phyloP scores from a whole-genome alignment of 2,113 vertebrate species.

The Tachycineta bicolor region DNA sequence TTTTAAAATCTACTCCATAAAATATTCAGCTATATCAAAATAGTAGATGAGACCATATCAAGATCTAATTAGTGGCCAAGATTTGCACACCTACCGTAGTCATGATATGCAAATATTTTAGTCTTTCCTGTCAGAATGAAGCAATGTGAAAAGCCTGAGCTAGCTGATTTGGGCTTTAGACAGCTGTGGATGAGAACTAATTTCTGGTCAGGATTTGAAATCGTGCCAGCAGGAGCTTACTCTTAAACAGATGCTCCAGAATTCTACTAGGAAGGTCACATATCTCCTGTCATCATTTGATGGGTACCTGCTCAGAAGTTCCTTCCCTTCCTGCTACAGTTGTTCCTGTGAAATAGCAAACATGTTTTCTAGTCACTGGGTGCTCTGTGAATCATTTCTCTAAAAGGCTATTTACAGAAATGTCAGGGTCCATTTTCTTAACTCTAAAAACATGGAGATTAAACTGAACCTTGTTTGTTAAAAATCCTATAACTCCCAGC shows the following conservation, averaged over 20 bases:
- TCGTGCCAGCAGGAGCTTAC: not conserved
- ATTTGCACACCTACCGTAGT: not conserved
- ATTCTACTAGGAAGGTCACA: not conserved
- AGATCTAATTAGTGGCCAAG: not conserved
- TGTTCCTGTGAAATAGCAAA: not conserved
- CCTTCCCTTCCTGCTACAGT: not conserved
- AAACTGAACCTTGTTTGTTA: not conserved
- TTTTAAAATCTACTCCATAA: not conserved
- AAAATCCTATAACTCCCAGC: not conserved
- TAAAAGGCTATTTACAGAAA: not conserved
- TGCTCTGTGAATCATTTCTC: not conserved
- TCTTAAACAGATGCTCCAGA: not conserved
- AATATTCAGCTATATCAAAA: not conserved
- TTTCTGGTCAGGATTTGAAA: slow-evolving; percentile 7
- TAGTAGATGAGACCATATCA: not conserved
- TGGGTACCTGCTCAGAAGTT: not conserved
- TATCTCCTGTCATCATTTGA: not conserved
- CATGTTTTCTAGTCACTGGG: not conserved
- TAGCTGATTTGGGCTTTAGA: not conserved
- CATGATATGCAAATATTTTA: not conserved
- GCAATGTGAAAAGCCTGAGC: not conserved
- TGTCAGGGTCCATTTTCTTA: not conserved
- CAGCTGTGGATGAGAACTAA: not conserved
- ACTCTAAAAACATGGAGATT: not conserved
- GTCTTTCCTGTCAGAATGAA: not conserved